phyloP scores from a whole-genome alignment of 92 coral and sea anemone genomes.

The Phenganax subtilis region DNA sequence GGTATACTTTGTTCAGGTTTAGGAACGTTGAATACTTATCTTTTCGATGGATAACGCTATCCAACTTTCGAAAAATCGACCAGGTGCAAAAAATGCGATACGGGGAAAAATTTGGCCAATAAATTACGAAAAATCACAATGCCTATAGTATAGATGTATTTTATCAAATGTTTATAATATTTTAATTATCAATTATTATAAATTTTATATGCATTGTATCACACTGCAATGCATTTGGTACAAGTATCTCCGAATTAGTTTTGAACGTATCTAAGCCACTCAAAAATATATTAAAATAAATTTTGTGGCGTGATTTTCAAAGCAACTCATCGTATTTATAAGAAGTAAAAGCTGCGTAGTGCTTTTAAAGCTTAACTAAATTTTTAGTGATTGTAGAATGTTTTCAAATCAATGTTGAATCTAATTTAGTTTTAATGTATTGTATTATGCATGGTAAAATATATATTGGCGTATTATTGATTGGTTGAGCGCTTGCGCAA shows the following conservation, averaged over 20 bases:
- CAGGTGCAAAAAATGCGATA: neutral
- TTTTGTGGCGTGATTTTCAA: constrained; percentile 16
- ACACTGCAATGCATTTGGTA: constrained; percentile 10
- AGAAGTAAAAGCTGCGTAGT: constrained; percentile 1
- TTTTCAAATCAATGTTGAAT: constrained; percentile 13
- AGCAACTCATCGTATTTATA: constrained; percentile 14
- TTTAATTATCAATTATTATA: constrained; percentile 29
- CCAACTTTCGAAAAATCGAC: neutral
- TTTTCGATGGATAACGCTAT: too few relatives aligned
- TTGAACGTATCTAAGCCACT: constrained; percentile 23
- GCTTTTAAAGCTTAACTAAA: constrained; percentile 16
- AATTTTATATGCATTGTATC: neutral
- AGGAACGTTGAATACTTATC: too few relatives aligned
- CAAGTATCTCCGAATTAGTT: constrained; percentile 20
- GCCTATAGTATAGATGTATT: neutral
- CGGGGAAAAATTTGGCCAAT: neutral
- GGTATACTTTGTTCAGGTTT: too few relatives aligned
- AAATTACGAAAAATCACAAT: constrained; percentile 7
- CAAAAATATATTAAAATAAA: constrained; percentile 16
- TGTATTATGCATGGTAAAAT: constrained; percentile 5
- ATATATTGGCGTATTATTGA: constrained; percentile 10
- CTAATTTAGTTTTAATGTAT: neutral
- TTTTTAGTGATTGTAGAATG: constrained; percentile 31
- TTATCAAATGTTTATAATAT: constrained; percentile 40
- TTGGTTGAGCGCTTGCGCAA: neutral